Percentiles rank a stretch among this genome's conserved stretches.
Evolutionary conservation across 2,888 invertebrate genomes (phyloP).

Genomic region (Neoscelio sp.): DNA sequence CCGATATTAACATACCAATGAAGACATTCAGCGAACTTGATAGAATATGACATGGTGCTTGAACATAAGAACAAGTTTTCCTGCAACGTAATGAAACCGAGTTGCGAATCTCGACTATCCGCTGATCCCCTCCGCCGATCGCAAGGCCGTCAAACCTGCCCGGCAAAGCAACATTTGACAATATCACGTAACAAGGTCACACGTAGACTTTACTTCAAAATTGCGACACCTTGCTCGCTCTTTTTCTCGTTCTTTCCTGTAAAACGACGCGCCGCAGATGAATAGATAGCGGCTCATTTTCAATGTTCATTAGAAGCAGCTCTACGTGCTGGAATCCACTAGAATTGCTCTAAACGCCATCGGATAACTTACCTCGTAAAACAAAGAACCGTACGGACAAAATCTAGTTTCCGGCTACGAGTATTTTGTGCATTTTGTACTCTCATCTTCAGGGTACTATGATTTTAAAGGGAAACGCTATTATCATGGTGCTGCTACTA

Average conservation of each 20-base stretch:
- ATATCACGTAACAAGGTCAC: constrained; percentile 72
- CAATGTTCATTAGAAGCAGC: constrained; percentile 75
- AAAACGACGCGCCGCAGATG: constrained; percentile 72
- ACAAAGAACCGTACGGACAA: constrained; percentile 51
- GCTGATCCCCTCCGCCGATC: constrained; percentile 38
- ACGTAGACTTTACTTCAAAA: constrained; percentile 69
- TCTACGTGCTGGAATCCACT: constrained; percentile 62
- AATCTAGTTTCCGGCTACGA: constrained; percentile 45
- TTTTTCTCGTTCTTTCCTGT: constrained; percentile 40
- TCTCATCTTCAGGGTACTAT: constrained; percentile 70
- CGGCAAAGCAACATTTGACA: constrained; percentile 67
- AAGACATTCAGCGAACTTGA: constrained; percentile 58
- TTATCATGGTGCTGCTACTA: constrained; percentile 35
- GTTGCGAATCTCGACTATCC: constrained; percentile 58
- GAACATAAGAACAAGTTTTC: constrained; percentile 65
- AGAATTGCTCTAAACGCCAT: constrained; percentile 15
- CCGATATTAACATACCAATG: constrained; percentile 61
- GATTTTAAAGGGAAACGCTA: constrained; percentile 48
- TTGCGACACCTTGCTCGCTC: constrained; percentile 69
- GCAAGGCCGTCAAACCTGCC: constrained; percentile 68
- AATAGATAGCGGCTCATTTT: constrained; percentile 79
- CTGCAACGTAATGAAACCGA: constrained; percentile 62
- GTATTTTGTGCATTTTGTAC: constrained; percentile 58
- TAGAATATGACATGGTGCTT: constrained; percentile 65
- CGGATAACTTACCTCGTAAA: constrained; percentile 34